Conservation (phyloP, 2,888 invertebrate genomes). For the Terebella lapidaria region DNA sequence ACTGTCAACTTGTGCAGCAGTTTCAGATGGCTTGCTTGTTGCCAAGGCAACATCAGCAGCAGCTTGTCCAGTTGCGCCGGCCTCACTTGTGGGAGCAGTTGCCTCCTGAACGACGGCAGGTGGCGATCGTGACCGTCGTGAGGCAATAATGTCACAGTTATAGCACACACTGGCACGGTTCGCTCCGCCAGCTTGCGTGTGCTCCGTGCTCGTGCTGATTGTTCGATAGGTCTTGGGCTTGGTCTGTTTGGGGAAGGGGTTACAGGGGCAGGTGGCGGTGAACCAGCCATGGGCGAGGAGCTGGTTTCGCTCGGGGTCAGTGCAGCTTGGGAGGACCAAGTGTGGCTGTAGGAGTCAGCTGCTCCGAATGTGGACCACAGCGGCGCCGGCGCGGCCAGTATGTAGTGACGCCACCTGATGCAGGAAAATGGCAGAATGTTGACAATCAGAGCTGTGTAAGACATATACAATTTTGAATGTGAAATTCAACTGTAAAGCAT, state of each 20-base stretch:
- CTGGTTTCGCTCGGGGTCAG: not conserved
- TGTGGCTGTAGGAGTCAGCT: constrained; percentile 25
- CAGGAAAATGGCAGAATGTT: no score
- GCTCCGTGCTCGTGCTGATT: constrained; percentile 7
- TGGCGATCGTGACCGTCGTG: not conserved
- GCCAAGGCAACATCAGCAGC: not conserved
- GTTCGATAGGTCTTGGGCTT: constrained; percentile 5
- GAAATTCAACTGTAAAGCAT: no score
- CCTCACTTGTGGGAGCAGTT: not conserved
- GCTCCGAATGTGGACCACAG: constrained; percentile 63
- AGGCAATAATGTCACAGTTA: not conserved
- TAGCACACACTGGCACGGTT: not conserved
- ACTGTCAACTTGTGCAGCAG: not conserved
- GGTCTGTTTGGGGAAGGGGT: not conserved
- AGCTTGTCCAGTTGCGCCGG: not conserved
- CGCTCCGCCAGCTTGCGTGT: not conserved
- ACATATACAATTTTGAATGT: not conserved
- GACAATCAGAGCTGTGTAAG: not conserved
- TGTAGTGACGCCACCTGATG: constrained; percentile 68
- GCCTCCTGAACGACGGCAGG: no score
- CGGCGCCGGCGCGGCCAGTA: constrained; percentile 82
- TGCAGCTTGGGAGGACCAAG: constrained; percentile 5
- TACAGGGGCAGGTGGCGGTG: constrained; percentile 5
- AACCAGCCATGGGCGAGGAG: constrained; percentile 9
- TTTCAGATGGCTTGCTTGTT: not conserved